phyloP scores from a whole-genome alignment of 2,797 vertebrate species.

The Phyllotis vaccarum region DNA sequence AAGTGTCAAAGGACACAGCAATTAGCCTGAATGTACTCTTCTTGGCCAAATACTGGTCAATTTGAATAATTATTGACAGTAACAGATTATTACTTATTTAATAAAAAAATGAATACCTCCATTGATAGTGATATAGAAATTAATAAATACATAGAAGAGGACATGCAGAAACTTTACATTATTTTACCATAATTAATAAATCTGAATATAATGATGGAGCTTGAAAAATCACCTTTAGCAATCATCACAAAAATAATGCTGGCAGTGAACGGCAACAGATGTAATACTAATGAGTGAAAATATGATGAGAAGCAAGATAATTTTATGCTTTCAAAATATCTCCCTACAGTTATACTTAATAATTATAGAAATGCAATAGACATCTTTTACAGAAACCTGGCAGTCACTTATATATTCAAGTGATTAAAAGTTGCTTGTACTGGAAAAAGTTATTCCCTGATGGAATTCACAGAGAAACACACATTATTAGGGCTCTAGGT shows the following conservation, averaged over 20 bases:
- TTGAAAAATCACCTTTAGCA: constrained; percentile 46
- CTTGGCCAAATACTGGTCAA: background rate
- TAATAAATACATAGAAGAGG: background rate
- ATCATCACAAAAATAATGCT: background rate
- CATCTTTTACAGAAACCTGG: background rate
- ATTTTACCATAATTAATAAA: background rate
- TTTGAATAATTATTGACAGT: constrained; percentile 10
- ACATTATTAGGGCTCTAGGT: background rate
- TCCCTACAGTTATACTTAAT: constrained; percentile 33
- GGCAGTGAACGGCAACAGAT: constrained; percentile 4
- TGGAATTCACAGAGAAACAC: background rate
- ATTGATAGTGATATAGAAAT: background rate
- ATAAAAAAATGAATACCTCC: background rate
- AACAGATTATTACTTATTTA: background rate
- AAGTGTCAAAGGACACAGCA: background rate
- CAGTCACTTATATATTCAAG: background rate
- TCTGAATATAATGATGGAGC: background rate
- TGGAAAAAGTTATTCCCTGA: background rate
- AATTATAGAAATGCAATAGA: background rate
- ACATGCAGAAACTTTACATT: background rate
- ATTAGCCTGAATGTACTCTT: background rate
- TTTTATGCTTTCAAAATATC: background rate
- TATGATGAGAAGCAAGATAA: background rate
- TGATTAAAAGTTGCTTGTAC: background rate
- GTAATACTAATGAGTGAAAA: constrained; percentile 6